Base-by-base conservation (phyloP, 2,797 vertebrate genomes). In the Coregonus sp. region DNA sequence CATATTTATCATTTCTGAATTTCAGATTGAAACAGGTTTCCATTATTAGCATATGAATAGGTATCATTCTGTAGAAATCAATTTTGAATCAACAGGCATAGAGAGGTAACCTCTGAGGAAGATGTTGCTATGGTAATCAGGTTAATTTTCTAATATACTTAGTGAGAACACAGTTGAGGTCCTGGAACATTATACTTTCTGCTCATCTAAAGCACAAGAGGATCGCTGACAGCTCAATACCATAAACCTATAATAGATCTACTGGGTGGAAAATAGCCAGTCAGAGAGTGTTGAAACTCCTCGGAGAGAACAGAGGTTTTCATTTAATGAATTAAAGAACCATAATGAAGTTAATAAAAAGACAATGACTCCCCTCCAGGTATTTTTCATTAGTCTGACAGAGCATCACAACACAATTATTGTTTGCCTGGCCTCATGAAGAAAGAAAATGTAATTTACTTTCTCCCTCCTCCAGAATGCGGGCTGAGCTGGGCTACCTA, bases 381-480 rank as follows among this genome's bases (percentile, higher is more conserved):
- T 72, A 29, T 72, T 47, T 77, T 65, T 20, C 20, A 50, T 73
- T 15, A 68, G 72, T 54, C 47, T 35, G 67, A 72, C n/a, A 31
- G 73, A 20, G 61, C 37, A 20, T 7, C 14, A 51, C 56, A 16
- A 67, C 70, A 63, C 16, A 70, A 6, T 20, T 33, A 76, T 69
- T 69, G 52, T 14, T 33, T 66, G 20, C 9, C 61, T 68, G 20
- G 70, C 59, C 31, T 67, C 65, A 12, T 16, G 37, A 37, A n/a
- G 67, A 68, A 68, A 68, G 20, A 31, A 6, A 70, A n/a, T 51
- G 29, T 50, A 9, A 51, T 70, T 71, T 25, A 65, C 40, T 18
- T 11, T 14, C 37, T 33, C n/a, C 20, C 25, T 6, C 67, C 29
- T 79, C 66, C 37, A 33, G 54, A 72, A 51, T 59, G 67, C 51